A percentile compares a stretch with the other conserved stretches of the same genome.
These are phyloP conservation scores for Eptesicus fuscus DNA, from an alignment of 2,113 vertebrate genomes.

Conservation along the genomic window DNA sequence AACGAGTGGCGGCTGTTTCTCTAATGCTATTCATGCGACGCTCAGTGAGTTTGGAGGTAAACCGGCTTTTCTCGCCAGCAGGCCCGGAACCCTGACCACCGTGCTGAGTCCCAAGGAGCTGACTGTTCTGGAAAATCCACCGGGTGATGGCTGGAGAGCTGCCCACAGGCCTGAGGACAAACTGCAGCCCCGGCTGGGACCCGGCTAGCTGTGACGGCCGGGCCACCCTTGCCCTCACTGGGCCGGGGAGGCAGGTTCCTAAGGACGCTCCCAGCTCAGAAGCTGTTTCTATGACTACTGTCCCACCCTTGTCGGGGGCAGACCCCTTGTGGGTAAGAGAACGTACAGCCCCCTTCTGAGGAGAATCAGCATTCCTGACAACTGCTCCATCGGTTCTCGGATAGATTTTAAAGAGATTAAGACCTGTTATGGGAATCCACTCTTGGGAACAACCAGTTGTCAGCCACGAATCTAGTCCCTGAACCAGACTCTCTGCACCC, in stretches of 20 bases:
- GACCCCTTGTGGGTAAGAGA: not conserved
- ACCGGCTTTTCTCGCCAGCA: not conserved
- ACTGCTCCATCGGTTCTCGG: not conserved
- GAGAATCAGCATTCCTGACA: not conserved
- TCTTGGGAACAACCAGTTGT: not conserved
- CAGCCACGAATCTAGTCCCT: not conserved
- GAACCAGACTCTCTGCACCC: not conserved
- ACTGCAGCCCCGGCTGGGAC: not conserved
- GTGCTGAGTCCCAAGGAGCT: not conserved
- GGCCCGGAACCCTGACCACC: not conserved
- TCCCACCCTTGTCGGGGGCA: not conserved
- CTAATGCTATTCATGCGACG: too few species aligned
- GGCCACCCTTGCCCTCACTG: rapidly evolving
- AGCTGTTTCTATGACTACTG: not conserved
- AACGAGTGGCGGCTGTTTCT: not conserved
- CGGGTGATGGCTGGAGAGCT: not conserved
- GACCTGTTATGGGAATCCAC: not conserved
- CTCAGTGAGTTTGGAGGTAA: not conserved
- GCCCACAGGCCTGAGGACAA: not conserved
- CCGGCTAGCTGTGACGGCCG: rapidly evolving
- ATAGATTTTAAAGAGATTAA: not conserved
- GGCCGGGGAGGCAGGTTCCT: not conserved
- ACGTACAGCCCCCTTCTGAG: not conserved
- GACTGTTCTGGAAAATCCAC: not conserved
- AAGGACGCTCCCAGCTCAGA: not conserved